phyloP scores from a whole-genome alignment of 2,113 vertebrate genomes.

The Bolborhynchus lineola region DNA sequence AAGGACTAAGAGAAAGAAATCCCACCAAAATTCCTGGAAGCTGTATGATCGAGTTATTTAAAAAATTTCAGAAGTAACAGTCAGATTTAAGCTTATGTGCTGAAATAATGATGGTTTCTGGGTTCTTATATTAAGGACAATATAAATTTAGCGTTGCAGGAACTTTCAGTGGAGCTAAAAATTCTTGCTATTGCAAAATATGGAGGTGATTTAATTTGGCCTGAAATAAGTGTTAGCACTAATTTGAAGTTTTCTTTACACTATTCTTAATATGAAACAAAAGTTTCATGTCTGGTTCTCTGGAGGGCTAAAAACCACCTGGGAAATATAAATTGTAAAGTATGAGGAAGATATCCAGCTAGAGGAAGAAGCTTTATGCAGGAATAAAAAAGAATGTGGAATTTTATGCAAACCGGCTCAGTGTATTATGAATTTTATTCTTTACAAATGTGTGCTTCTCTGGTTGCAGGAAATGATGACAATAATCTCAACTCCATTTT shows the following conservation, averaged over 20 bases:
- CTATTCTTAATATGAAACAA: background rate
- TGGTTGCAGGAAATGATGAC: slow-evolving; percentile 85
- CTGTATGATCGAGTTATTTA: background rate
- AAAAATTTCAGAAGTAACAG: background rate
- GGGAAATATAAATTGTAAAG: background rate
- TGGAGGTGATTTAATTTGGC: background rate
- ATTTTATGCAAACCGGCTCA: background rate
- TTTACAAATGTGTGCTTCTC: background rate
- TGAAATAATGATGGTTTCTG: background rate
- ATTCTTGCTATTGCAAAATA: background rate
- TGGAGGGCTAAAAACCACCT: background rate
- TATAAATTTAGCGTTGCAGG: background rate
- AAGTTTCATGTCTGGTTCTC: background rate
- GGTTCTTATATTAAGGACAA: background rate
- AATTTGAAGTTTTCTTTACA: background rate
- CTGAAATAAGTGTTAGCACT: background rate
- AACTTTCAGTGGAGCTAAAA: background rate
- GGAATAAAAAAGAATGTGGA: background rate
- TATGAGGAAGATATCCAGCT: background rate
- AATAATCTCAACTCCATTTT: slow-evolving; percentile 98
- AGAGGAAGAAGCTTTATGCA: background rate
- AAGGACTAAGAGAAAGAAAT: background rate
- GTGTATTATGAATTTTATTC: background rate
- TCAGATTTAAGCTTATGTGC: background rate
- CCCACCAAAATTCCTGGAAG: background rate